phyloP scores from a whole-genome alignment of 1,140 invertebrate species.

The Eumeta japonica region DNA sequence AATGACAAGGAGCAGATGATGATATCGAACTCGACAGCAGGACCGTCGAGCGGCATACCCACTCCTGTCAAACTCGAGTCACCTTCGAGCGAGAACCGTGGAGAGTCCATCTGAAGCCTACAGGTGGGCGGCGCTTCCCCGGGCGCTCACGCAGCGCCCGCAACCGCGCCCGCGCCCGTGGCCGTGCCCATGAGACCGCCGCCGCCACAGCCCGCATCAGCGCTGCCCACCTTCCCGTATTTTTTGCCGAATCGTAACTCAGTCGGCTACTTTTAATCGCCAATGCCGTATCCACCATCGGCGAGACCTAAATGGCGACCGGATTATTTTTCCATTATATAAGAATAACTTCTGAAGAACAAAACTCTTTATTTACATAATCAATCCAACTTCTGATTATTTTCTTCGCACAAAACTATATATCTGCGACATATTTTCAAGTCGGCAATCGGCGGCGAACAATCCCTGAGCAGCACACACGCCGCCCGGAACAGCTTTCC shows the following conservation, averaged over 20 bases:
- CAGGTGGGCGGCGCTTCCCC: constrained; percentile 37
- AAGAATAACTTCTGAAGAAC: not conserved
- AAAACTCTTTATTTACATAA: too few species aligned
- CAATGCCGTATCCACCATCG: not conserved
- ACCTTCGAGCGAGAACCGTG: constrained; percentile 29
- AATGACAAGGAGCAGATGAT: constrained; percentile 39
- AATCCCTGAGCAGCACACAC: constrained; percentile 3
- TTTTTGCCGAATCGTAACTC: constrained; percentile 46
- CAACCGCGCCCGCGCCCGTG: constrained; percentile 17
- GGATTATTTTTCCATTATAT: not conserved
- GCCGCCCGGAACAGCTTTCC: not conserved
- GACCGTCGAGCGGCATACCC: constrained; percentile 7
- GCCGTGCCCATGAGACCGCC: constrained; percentile 11
- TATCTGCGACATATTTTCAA: too few species aligned
- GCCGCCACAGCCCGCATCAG: constrained; percentile 24
- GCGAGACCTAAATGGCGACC: not conserved
- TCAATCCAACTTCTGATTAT: too few species aligned
- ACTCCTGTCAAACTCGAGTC: constrained; percentile 43
- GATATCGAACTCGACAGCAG: constrained; percentile 21
- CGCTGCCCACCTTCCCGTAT: constrained; percentile 48
- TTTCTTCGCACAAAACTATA: too few species aligned
- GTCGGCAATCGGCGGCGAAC: constrained; percentile 5
- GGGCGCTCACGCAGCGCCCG: too few species aligned
- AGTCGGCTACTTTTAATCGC: constrained; percentile 34
- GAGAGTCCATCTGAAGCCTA: constrained; percentile 49